Percentiles rank a stretch among this genome's conserved stretches.
These are phyloP conservation scores for Recurvirostra avosetta DNA, from an alignment of 2,113 vertebrate genomes.

Conservation along the genomic window DNA sequence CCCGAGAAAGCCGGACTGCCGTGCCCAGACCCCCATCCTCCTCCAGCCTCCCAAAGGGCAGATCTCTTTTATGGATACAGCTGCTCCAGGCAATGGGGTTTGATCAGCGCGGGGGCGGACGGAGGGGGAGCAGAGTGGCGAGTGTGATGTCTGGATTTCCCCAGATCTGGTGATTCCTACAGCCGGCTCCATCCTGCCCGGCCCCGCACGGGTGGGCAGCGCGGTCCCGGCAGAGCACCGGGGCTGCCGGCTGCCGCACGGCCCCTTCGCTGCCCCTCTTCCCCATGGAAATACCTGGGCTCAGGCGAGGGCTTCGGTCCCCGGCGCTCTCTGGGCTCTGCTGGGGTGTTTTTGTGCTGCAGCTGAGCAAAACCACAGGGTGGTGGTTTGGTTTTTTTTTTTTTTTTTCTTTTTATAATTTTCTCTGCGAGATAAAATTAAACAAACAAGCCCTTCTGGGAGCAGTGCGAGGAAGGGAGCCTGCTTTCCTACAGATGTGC, in stretches of 20 bases:
- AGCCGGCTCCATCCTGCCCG: not conserved
- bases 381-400: not conserved
- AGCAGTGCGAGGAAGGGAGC: constrained; percentile 17
- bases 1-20: not conserved
- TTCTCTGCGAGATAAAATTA: constrained; percentile 50
- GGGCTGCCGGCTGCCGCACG: not conserved
- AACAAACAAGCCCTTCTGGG: constrained; percentile 54
- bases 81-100: not conserved
- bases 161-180: not conserved
- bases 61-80: rapidly evolving
- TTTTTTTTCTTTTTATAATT: constrained; percentile 34
- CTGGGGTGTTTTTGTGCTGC: not conserved
- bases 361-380: constrained; percentile 42
- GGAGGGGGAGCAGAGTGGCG: not conserved
- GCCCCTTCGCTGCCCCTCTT: not conserved
- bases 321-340: not conserved
- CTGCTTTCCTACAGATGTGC: constrained; percentile 52
- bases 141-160: not conserved
- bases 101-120: not conserved
- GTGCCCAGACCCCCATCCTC: not conserved
- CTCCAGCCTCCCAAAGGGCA: not conserved
- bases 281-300: constrained; percentile 4
- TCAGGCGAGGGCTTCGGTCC: not conserved
- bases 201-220: not conserved
- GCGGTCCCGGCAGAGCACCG: not conserved